Evolutionary conservation across 2,113 vertebrate genomes (phyloP), one percentile per base, ranked within the genome.

Genomic region (Tetrao urogallus): DNA sequence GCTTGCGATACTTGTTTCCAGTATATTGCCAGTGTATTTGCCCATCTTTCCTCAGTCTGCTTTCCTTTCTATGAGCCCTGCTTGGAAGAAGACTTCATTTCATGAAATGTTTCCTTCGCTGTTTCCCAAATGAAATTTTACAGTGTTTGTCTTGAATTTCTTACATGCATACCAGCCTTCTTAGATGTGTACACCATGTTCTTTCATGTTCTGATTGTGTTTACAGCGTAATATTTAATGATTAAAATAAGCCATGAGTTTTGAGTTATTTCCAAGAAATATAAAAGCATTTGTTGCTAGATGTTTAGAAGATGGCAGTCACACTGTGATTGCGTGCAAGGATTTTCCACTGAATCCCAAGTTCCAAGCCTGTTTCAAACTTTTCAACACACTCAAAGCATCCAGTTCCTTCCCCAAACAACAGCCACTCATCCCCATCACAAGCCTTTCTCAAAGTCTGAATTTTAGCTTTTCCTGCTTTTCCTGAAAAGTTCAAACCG

Each of bases 161-260:
- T n/a, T 61, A 34, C 32, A 65, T 21, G 82, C 67, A 66, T 16
- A 48, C 9, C 43, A 82, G 32, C 13, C 42, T 88, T 84, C 66
- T 81, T 24, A 42, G 18, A 34, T 30, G 47, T 0, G 0, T 16
- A 81, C 13, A 28, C 30, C 13, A 71, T 36, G 27, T 1, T 0
- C 17, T 22, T 42, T 56, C 34, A 43, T 69, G 60, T 69, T 91
- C 67, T 85, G 28, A 9, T 86, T 79, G 82, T 43, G 20, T 8
- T 90, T 73, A 75, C 75, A 89, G 52, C 42, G 14, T 8, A 61
- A 61, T 8, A 82, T 76, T 57, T 74, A 2, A 20, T 54, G 58
- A 27, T 75, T 69, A 65, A 82, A 80, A 88, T 50, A 36, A 93
- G 6, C n/a, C 40, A 32, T n/a, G 21, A 87, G 25, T 74, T 36